Base-by-base conservation (phyloP, 2,888 invertebrate genomes). In the Cantharis lateralis region DNA sequence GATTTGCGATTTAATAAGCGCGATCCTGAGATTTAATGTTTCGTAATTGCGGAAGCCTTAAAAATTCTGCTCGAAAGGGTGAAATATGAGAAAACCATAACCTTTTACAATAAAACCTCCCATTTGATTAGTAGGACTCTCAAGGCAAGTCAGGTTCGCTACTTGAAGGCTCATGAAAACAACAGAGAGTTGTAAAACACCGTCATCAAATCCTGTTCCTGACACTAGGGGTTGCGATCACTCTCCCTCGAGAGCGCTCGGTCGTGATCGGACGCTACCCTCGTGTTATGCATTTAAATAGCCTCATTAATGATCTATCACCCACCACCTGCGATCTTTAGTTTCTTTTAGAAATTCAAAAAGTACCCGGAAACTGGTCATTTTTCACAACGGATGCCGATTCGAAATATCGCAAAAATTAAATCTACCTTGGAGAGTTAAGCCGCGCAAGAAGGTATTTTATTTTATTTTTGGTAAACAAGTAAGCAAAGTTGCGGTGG, bases 261-360 rank as follows among this genome's bases (percentile, higher is more conserved):
- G 83, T 79, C 83, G 82, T 80, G 84, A 85, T 86, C 85, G 86
- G 84, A 81, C 84, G 83, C 84, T 82, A 85, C 86, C 86, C 86
- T 84, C 84, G 86, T 86, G 87, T 88, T 87, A 89, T 89, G 89
- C 89, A 89, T 89, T 89, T 89, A 89, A 88, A 89, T 89, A 87
- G 88, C 86, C 87, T 88, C 88, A 89, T 89, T 89, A 89, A 88
- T 87, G 86, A 84, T 83, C 79, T 79, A 81, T 81, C 83, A 79
- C 81, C 84, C 83, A 85, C 86, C 87, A 87, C 87, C 87, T 87
- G 87, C 87, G 87, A 86, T 87, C 85, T 87, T 82, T 80, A 77
- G 78, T 69, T 74, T 76, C 62, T 70, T 77, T 74, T 61, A 62
- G 61, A 15, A 20, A 66, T 71, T 32, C 68, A 63, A 76, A 73